Percentiles rank a stretch among this genome's conserved stretches.
Evolutionary conservation across 2,888 invertebrate species (phyloP).

Genomic region (Drosophila formosana): DNA sequence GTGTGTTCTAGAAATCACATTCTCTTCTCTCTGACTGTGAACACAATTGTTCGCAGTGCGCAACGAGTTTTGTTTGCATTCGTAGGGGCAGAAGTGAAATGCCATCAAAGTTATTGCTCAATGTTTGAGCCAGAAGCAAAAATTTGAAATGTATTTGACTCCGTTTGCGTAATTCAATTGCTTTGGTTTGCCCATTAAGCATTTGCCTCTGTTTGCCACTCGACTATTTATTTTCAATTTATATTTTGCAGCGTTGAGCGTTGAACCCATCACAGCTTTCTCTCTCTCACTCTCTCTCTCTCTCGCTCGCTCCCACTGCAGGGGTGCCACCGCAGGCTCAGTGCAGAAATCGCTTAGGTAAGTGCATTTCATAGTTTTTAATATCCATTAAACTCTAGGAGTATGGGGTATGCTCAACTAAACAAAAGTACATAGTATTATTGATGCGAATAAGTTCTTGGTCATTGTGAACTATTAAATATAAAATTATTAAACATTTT

Average conservation of each 20-base stretch:
- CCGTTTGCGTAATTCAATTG: conserved; percentile 25
- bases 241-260: conserved; percentile 25
- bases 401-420: no score
- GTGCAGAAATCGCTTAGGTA: conserved; percentile 36
- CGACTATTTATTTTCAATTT: conserved; percentile 57
- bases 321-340: background rate
- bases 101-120: conserved; percentile 4
- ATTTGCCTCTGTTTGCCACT: conserved; percentile 37
- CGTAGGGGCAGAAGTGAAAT: background rate
- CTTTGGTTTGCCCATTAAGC: conserved; percentile 12
- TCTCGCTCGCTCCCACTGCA: background rate
- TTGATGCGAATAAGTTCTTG: no score
- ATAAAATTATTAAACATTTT: no score
- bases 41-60: background rate
- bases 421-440: no score
- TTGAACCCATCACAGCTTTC: background rate
- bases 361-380: conserved; percentile 28
- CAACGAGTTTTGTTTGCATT: background rate
- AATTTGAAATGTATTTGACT: conserved; percentile 5
- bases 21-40: background rate
- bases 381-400: background rate
- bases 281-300: no score
- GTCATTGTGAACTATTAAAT: no score
- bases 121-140: conserved; percentile 7
- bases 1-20: conserved; percentile 5